Conservation (phyloP, 2,888 invertebrate species). For the Cryptocheilus praepositus region DNA sequence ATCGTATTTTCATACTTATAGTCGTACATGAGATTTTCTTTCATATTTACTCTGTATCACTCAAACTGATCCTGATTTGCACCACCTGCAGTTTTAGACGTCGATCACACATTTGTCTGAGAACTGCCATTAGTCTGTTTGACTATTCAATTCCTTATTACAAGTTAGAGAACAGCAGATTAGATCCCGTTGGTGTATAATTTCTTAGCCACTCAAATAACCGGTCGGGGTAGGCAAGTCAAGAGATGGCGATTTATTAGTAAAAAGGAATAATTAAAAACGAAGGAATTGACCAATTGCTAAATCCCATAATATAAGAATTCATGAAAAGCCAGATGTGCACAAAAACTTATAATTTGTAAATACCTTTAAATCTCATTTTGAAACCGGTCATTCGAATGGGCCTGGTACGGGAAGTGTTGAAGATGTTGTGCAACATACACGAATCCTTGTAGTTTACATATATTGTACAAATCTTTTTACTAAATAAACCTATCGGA, state of each 20-base stretch:
- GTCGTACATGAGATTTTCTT: not conserved
- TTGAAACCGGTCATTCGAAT: constrained; percentile 1
- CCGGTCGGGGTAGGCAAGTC: too few relatives aligned
- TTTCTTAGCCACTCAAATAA: too few relatives aligned
- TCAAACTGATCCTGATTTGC: not conserved
- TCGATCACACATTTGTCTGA: not conserved
- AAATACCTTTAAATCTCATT: not conserved
- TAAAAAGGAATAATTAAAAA: not conserved
- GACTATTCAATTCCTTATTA: constrained; percentile 1
- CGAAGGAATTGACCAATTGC: not conserved
- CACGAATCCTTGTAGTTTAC: too few relatives aligned
- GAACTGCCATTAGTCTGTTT: not conserved
- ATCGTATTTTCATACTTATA: not conserved
- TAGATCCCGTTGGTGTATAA: too few relatives aligned
- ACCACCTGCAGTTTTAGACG: not conserved
- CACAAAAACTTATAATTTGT: too few relatives aligned
- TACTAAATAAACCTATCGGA: too few relatives aligned
- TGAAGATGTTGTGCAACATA: too few relatives aligned
- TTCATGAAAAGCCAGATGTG: too few relatives aligned
- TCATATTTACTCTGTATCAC: not conserved
- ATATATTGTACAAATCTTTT: too few relatives aligned
- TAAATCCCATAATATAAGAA: too few relatives aligned
- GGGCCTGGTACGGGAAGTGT: too few relatives aligned
- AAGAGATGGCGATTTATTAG: too few relatives aligned
- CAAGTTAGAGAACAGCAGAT: not conserved